Percentiles rank a stretch among this genome's conserved stretches.
Conservation (phyloP, 2,888 invertebrate species). For the Nephrocerus scutellatus region DNA sequence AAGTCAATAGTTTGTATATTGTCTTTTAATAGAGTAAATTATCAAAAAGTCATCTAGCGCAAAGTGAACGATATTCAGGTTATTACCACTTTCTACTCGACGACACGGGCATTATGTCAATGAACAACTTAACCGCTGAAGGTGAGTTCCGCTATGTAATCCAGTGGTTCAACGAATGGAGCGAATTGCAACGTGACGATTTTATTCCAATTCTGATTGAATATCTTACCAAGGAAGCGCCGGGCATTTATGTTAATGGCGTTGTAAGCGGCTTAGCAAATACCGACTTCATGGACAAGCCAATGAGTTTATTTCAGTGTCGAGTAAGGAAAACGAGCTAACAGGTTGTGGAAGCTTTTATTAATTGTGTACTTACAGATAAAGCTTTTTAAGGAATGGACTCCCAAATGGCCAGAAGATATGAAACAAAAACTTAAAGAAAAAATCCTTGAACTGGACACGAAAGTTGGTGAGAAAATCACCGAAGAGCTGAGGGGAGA, state of each 20-base stretch:
- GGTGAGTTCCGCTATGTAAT: constrained; percentile 74
- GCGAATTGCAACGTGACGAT: constrained; percentile 78
- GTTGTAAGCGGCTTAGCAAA: constrained; percentile 62
- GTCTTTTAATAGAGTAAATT: too few species aligned
- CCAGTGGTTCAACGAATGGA: constrained; percentile 86
- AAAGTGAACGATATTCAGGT: too few species aligned
- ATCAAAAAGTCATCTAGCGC: too few species aligned
- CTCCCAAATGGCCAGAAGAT: constrained; percentile 67
- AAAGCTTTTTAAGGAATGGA: constrained; percentile 80
- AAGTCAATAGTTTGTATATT: too few species aligned
- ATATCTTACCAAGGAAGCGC: constrained; percentile 50
- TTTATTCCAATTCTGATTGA: constrained; percentile 71
- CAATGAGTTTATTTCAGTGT: constrained; percentile 75
- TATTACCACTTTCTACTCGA: too few species aligned
- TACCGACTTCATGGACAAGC: constrained; percentile 64
- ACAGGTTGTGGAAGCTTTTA: not conserved
- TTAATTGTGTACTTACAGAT: constrained; percentile 49
- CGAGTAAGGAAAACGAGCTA: constrained; percentile 62
- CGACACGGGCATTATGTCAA: constrained; percentile 48
- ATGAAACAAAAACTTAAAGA: constrained; percentile 64
- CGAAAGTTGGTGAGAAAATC: constrained; percentile 65
- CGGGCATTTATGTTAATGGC: constrained; percentile 63
- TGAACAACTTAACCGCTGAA: constrained; percentile 56
- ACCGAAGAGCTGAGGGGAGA: constrained; percentile 48
- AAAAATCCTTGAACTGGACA: constrained; percentile 64